These are phyloP conservation scores for Streptopelia turtur DNA, from an alignment of 2,797 vertebrate species.

Conservation along the genomic window DNA sequence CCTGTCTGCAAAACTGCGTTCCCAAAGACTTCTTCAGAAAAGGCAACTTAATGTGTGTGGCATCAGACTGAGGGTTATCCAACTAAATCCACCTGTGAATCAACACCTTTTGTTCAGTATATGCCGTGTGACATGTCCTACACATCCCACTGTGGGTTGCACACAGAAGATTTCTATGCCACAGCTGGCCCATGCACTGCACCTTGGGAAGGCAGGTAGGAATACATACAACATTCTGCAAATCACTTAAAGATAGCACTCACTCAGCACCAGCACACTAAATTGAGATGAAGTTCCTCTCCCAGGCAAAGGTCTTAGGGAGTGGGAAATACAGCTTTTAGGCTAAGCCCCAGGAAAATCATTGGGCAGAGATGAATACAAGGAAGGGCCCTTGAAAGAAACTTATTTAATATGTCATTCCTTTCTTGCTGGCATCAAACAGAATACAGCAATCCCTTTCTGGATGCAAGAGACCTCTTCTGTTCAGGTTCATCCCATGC, in stretches of 20 bases:
- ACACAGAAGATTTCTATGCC: background rate
- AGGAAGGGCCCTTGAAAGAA: background rate
- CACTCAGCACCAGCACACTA: background rate
- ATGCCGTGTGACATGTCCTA: accelerated
- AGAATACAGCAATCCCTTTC: background rate
- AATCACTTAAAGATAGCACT: background rate
- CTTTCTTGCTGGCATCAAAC: background rate
- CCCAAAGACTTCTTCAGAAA: background rate
- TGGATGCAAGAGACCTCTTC: background rate
- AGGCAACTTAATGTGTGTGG: background rate
- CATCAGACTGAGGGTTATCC: background rate
- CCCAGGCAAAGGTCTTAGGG: background rate
- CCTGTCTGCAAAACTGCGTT: background rate
- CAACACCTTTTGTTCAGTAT: background rate
- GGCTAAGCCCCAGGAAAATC: background rate
- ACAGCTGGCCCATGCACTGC: background rate
- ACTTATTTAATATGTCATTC: background rate
- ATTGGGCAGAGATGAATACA: background rate
- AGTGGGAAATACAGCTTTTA: background rate
- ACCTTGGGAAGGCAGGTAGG: background rate
- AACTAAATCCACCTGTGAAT: background rate
- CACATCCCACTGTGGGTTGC: accelerated
- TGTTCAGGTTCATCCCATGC: accelerated
- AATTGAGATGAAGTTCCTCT: background rate
- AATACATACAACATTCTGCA: background rate